Evolutionary conservation across 2,888 invertebrate genomes (phyloP).

Genomic region (Octonoba sinensis): DNA sequence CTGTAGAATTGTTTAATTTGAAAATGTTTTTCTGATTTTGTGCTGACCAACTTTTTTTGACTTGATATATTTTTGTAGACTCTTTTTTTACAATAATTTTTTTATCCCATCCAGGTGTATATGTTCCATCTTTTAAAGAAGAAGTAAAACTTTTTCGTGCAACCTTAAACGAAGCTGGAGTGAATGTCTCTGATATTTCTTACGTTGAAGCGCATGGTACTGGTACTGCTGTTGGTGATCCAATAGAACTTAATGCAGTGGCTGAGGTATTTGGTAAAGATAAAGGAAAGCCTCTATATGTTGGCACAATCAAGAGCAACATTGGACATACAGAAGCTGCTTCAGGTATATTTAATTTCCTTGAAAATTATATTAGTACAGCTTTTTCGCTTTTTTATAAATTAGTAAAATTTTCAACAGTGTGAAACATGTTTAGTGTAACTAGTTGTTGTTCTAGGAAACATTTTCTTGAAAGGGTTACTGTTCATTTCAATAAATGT

Average conservation of each 20-base stretch:
- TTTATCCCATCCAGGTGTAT: conserved; percentile 68
- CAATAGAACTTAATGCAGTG: conserved; percentile 95
- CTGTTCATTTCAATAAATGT: too few relatives aligned
- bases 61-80: too few relatives aligned
- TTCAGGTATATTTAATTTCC: conserved; percentile 29
- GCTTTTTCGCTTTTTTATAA: not conserved
- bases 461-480: too few relatives aligned
- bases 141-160: conserved; percentile 78
- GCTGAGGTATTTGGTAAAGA: conserved; percentile 89
- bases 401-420: too few relatives aligned
- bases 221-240: conserved; percentile 97
- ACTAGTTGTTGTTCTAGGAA: too few relatives aligned
- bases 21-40: too few relatives aligned
- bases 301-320: conserved; percentile 97
- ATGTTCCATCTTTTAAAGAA: conserved; percentile 76
- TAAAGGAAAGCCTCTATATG: conserved; percentile 81
- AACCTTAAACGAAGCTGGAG: conserved; percentile 84
- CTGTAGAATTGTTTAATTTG: too few relatives aligned
- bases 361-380: conserved; percentile 4
- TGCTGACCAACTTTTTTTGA: too few relatives aligned
- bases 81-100: too few relatives aligned
- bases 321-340: conserved; percentile 95
- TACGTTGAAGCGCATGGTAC: conserved; percentile 99
- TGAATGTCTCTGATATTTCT: conserved; percentile 84
- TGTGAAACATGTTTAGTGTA: too few relatives aligned